Percentiles rank a stretch among this genome's conserved stretches.
phyloP scores from a whole-genome alignment of 37 sponge, comb jelly and placozoan genomes.

The Lycopodina hypogea region DNA sequence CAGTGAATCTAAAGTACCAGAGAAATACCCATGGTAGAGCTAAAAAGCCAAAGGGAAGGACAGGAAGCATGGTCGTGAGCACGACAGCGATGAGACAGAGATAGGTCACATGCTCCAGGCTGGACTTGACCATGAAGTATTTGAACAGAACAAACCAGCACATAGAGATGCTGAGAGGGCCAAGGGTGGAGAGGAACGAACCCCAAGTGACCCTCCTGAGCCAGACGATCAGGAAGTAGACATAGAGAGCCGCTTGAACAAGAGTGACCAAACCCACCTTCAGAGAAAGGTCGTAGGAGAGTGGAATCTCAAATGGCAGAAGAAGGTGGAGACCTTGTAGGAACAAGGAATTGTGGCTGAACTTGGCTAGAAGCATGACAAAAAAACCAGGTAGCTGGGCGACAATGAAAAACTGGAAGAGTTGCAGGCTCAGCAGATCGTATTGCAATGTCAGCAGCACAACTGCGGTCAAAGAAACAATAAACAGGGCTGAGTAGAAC shows the following conservation, averaged over 20 bases:
- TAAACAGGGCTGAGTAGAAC: not conserved
- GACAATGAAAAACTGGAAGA: not conserved
- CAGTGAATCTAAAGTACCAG: slow-evolving; percentile 37
- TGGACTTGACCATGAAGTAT: slow-evolving; percentile 14
- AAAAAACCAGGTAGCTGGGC: not conserved
- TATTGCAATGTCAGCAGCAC: slow-evolving; percentile 34
- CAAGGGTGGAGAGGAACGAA: slow-evolving; percentile 34
- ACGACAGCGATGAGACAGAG: not conserved
- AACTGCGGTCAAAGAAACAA: slow-evolving; percentile 7
- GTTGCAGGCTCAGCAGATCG: slow-evolving; percentile 22
- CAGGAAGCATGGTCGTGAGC: slow-evolving; percentile 12
- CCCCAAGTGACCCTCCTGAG: slow-evolving; percentile 1
- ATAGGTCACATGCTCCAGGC: not conserved
- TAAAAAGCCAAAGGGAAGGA: slow-evolving; percentile 30
- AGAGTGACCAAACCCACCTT: slow-evolving; percentile 23
- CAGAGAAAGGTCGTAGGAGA: slow-evolving; percentile 7
- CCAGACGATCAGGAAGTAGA: not conserved
- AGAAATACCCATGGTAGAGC: slow-evolving; percentile 25
- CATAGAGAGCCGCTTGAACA: slow-evolving; percentile 33
- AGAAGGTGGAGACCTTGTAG: not conserved
- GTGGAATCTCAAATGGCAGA: not conserved
- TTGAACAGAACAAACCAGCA: slow-evolving; percentile 37
- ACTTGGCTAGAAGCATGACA: not conserved
- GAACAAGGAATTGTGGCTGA: not conserved
- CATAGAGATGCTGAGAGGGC: slow-evolving; percentile 44